These are phyloP conservation scores for Saccostrea glomerata DNA, from an alignment of 1,140 invertebrate species.

Conservation along the genomic window DNA sequence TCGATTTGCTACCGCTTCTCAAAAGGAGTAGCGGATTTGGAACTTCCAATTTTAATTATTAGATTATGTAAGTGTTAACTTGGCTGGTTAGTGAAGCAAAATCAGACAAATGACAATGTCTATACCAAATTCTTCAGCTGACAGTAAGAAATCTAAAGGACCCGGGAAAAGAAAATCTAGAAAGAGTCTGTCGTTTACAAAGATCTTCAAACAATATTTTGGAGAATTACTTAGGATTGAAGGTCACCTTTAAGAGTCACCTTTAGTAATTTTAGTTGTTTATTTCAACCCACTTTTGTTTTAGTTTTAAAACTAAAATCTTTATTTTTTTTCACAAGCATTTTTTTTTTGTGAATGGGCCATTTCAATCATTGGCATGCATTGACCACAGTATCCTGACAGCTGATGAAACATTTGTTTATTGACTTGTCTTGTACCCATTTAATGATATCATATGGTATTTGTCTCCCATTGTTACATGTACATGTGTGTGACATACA, in stretches of 20 bases:
- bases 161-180: slow-evolving; percentile 6
- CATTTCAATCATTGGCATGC: not conserved
- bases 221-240: slow-evolving; percentile 1
- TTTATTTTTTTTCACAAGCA: not conserved
- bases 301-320: not conserved
- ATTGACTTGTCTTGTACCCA: too few relatives aligned
- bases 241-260: slow-evolving; percentile 27
- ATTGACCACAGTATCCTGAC: not conserved
- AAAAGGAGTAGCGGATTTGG: too few relatives aligned
- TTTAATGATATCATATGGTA: too few relatives aligned
- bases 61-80: too few relatives aligned
- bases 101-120: too few relatives aligned
- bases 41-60: too few relatives aligned
- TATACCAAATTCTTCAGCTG: not conserved
- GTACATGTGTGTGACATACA: too few relatives aligned
- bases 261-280: slow-evolving; percentile 11
- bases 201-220: not conserved
- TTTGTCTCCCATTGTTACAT: too few relatives aligned
- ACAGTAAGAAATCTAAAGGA: not conserved
- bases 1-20: too few relatives aligned
- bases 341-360: not conserved
- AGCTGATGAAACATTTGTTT: not conserved
- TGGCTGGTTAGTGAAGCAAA: too few relatives aligned
- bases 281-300: not conserved
- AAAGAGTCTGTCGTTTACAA: not conserved